Conservation (phyloP, 2,888 invertebrate species). For the Drosophila cognata region DNA sequence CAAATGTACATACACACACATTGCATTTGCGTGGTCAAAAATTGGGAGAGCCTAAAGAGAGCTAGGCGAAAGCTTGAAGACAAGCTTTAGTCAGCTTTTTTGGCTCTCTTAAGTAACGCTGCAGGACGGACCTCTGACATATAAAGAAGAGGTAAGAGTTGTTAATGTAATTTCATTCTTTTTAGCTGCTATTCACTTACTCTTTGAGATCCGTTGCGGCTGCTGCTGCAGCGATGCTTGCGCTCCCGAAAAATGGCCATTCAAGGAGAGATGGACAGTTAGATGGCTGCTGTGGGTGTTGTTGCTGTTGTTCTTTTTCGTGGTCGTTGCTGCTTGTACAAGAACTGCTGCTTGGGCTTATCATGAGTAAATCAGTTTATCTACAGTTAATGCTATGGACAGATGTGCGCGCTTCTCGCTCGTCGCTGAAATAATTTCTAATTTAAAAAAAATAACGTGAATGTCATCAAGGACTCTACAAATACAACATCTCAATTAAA, state of each 20-base stretch:
- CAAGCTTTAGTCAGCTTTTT: background rate
- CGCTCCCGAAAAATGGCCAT: conserved; percentile 45
- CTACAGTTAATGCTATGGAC: conserved; percentile 59
- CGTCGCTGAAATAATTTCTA: conserved; percentile 18
- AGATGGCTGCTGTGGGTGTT: conserved; percentile 51
- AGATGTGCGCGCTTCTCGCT: conserved; percentile 48
- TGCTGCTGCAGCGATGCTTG: conserved; percentile 35
- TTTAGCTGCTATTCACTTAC: conserved; percentile 24
- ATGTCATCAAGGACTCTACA: conserved; percentile 6
- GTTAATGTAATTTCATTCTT: background rate
- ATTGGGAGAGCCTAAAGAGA: background rate
- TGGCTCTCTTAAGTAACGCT: conserved; percentile 1
- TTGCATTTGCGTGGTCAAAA: background rate
- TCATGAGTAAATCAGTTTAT: conserved; percentile 74
- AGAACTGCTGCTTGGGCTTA: conserved; percentile 68
- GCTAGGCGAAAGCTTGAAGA: background rate
- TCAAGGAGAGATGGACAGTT: conserved; percentile 72
- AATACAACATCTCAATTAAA: background rate
- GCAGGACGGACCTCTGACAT: background rate
- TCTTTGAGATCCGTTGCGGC: conserved; percentile 54
- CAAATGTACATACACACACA: background rate
- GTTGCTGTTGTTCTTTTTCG: conserved; percentile 39
- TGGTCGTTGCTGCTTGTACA: conserved; percentile 54
- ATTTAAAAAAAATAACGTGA: conserved; percentile 21
- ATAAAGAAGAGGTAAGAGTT: background rate